These are phyloP conservation scores for Caerostris extrusa DNA, from an alignment of 1,140 invertebrate species.

Conservation along the genomic window DNA sequence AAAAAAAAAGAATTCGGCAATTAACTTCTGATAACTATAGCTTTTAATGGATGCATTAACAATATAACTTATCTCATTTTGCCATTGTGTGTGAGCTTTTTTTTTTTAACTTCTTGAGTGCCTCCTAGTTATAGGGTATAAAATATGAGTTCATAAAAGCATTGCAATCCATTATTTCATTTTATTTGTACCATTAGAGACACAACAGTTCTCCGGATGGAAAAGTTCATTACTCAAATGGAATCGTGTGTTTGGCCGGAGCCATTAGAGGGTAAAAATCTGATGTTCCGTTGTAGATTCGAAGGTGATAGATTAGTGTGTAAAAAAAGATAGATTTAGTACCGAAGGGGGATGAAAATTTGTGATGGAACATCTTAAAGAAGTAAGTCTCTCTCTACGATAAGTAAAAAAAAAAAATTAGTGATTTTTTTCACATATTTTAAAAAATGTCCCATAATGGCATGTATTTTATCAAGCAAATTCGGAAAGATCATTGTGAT, in stretches of 20 bases:
- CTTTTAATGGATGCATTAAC: neutral
- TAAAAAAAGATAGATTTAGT: neutral
- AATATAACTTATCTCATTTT: neutral
- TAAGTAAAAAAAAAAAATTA: neutral
- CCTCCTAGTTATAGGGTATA: neutral
- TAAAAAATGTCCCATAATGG: neutral
- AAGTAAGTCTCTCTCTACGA: neutral
- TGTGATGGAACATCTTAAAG: neutral
- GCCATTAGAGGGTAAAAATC: constrained; percentile 1
- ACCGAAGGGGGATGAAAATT: neutral
- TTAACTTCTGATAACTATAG: too few species aligned
- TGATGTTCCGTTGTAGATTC: neutral
- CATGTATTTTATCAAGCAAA: neutral
- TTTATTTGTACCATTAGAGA: constrained; percentile 11
- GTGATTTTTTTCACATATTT: neutral
- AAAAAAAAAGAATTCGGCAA: too few species aligned
- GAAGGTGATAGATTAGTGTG: neutral
- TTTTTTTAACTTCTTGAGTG: neutral
- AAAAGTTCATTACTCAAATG: constrained; percentile 50
- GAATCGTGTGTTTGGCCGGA: neutral
- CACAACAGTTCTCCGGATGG: neutral
- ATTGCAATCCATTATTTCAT: neutral
- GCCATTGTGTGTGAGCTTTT: neutral
- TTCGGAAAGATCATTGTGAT: neutral
- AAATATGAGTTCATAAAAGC: constrained; percentile 49